These are phyloP conservation scores for Eumacrocentrus americanus DNA, from an alignment of 2,888 invertebrate species.

Conservation along the genomic window DNA sequence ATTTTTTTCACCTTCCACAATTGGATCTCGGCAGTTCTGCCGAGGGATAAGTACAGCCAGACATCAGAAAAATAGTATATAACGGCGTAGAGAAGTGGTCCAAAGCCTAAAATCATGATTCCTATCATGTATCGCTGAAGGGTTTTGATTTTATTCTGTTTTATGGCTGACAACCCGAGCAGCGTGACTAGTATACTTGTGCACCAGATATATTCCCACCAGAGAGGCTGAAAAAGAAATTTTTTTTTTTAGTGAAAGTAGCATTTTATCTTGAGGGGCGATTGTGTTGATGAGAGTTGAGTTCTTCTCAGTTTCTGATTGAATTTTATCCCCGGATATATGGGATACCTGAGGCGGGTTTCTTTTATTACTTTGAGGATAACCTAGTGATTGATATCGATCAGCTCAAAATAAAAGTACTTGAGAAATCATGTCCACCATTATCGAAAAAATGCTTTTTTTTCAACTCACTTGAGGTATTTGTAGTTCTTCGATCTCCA, in stretches of 20 bases:
- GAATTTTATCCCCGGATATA: too few species aligned
- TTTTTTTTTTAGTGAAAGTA: conserved; percentile 32
- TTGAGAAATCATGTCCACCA: too few species aligned
- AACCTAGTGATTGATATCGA: too few species aligned
- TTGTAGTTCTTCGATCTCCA: conserved; percentile 91
- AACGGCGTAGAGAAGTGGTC: conserved; percentile 82
- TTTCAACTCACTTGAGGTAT: conserved; percentile 74
- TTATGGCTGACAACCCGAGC: conserved; percentile 83
- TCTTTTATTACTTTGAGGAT: too few species aligned
- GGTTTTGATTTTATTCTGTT: conserved; percentile 79
- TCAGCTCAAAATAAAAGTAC: too few species aligned
- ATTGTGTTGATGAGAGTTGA: too few species aligned
- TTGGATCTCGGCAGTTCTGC: conserved; percentile 72
- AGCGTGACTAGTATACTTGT: conserved; percentile 82
- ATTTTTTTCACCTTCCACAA: conserved; percentile 76
- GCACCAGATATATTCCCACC: conserved; percentile 96
- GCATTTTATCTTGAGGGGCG: too few species aligned
- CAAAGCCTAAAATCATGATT: conserved; percentile 76
- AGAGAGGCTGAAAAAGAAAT: conserved; percentile 72
- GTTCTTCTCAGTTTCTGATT: too few species aligned
- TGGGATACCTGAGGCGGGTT: too few species aligned
- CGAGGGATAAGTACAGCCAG: conserved; percentile 77
- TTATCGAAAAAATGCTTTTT: too few species aligned
- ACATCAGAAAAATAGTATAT: conserved; percentile 85
- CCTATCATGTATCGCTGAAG: conserved; percentile 84